Base-by-base conservation (phyloP, 2,797 vertebrate genomes). In the Malacoraja senta region DNA sequence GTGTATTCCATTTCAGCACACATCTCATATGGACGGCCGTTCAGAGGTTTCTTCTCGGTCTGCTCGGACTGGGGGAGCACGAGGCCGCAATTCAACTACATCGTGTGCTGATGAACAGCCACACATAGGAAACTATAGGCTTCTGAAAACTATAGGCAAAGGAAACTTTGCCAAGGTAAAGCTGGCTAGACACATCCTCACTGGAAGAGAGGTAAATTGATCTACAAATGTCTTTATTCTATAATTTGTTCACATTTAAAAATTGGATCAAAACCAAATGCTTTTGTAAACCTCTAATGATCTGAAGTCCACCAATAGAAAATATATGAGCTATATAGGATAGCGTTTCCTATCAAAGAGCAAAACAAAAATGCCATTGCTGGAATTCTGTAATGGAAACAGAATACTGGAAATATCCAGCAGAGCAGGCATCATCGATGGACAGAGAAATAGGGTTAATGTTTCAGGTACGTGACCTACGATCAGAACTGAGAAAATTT, bases 111-210 rank as follows among this genome's bases (percentile, higher is more conserved):
- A 99, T 24, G 99, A 99, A 94, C 98, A 98, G 93, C 98, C 98
- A 0, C 98, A 99, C 95, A 98, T 99, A 93, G 98, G 99, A 93
- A 99, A 99, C 96, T 99, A 99, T 96, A 97, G 98, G 94, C 97
- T 99, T 90, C 97, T 99, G 93, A 99, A 99, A 96, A 99, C 99
- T 0, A 99, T 99, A 93, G 98, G 99, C 95, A 99, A 99, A 96
- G 99, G 98, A 94, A 99, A 99, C 95, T 99, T 99, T 29, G 99
- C 99, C 94, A 99, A 99, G 96, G 98, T 99, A 94, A 99, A 99
- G 93, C 96, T 99, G 96, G 98, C 99, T 8, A 97, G 99, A 93
- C 98, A 99, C 96, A 98, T 99, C 94, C 96, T 99, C 93, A 99
- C 98, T 15, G 98, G 98, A 97, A 97, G 97, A 97, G 98, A 99